Percentiles rank a stretch among this genome's conserved stretches.
Conservation (phyloP, 2,113 vertebrate genomes). For the Python bivittatus region DNA sequence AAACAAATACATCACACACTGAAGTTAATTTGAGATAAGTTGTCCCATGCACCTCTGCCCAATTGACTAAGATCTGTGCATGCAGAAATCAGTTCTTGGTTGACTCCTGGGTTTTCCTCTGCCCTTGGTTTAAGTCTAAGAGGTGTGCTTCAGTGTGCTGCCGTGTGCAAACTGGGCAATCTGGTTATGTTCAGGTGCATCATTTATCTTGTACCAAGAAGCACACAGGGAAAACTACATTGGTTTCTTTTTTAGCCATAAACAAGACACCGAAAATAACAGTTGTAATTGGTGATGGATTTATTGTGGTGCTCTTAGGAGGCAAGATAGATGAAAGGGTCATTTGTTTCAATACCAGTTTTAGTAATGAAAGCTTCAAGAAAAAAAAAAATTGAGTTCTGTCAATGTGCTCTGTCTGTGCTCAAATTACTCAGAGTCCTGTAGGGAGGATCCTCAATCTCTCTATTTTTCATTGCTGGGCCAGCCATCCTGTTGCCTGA, state of each 20-base stretch:
- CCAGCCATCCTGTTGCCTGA: background rate
- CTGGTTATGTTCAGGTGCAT: background rate
- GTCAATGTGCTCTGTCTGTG: constrained; percentile 24
- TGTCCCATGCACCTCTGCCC: background rate
- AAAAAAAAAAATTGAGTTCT: constrained; percentile 49
- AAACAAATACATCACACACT: background rate
- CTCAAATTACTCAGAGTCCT: background rate
- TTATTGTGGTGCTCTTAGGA: constrained; percentile 63
- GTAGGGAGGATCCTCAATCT: background rate
- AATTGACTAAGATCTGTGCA: background rate
- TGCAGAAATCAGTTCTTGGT: background rate
- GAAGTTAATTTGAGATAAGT: background rate
- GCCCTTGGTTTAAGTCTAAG: background rate
- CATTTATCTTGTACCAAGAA: constrained; percentile 7
- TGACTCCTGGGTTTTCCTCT: background rate
- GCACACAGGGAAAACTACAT: background rate
- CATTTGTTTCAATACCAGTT: constrained; percentile 56
- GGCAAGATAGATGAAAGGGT: constrained; percentile 51
- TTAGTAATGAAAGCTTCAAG: constrained; percentile 51
- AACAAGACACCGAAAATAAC: constrained; percentile 49
- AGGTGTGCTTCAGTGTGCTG: background rate
- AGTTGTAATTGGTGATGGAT: constrained; percentile 51
- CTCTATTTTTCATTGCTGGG: constrained; percentile 1
- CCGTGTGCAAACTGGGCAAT: background rate
- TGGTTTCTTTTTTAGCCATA: constrained; percentile 45